A percentile compares a stretch with the other conserved stretches of the same genome.
Evolutionary conservation across 2,113 vertebrate species (phyloP).

Genomic region (Pyrgilauda ruficollis): DNA sequence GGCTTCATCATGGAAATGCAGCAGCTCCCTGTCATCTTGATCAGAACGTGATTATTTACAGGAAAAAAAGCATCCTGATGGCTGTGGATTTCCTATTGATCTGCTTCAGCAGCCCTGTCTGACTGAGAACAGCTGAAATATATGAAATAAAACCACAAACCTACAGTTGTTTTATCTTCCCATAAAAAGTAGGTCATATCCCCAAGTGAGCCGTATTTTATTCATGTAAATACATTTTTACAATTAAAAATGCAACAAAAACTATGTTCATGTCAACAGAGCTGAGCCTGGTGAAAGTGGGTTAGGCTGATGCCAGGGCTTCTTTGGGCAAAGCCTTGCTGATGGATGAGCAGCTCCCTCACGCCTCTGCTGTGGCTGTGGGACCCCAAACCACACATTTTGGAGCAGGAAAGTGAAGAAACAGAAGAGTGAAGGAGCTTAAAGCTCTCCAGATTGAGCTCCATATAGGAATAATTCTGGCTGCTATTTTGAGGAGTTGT

Average conservation of each 20-base stretch:
- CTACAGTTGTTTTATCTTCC: neutral
- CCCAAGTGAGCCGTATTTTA: slow-evolving; percentile 47
- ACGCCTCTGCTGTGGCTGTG: rapidly evolving
- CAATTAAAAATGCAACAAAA: slow-evolving; percentile 66
- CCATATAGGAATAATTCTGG: slow-evolving; percentile 21
- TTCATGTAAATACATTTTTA: slow-evolving; percentile 53
- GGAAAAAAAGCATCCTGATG: neutral
- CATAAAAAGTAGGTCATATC: slow-evolving; percentile 55
- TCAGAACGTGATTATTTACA: slow-evolving; percentile 15
- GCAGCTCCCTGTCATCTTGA: neutral
- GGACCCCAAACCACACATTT: neutral
- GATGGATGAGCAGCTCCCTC: neutral
- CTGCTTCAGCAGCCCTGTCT: neutral
- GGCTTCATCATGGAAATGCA: neutral
- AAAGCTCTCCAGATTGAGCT: slow-evolving; percentile 19
- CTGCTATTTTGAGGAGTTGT: slow-evolving; percentile 44
- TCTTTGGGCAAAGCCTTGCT: neutral
- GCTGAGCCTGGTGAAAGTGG: neutral
- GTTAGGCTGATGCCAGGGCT: neutral
- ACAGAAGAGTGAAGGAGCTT: neutral
- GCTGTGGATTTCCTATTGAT: slow-evolving; percentile 17
- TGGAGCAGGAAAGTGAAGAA: neutral
- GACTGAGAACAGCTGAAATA: neutral
- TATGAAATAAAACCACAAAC: neutral
- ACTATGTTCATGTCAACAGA: neutral